Percentiles rank a stretch among this genome's conserved stretches.
Evolutionary conservation across 2,888 invertebrate species (phyloP).

Genomic region (Phyllotreta striolata): DNA sequence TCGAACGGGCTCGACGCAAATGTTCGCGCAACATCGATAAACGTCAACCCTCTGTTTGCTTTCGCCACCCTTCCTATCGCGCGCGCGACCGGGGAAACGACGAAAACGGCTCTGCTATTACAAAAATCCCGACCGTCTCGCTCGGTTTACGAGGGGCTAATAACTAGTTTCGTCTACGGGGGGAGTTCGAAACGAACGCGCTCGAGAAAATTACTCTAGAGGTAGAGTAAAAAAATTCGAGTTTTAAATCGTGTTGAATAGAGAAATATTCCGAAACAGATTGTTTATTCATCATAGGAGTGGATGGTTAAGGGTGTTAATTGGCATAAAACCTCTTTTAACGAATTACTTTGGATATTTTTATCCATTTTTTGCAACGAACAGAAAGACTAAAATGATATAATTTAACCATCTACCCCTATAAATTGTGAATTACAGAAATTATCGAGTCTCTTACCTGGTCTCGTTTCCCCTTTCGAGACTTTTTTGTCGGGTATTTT

Average conservation of each 20-base stretch:
- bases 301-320: no score
- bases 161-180: background rate
- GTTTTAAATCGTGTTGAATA: no score
- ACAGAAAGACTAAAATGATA: no score
- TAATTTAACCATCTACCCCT: background rate
- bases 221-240: no score
- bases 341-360: no score
- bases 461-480: slow-evolving; percentile 56
- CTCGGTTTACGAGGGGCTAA: background rate
- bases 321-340: no score
- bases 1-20: slow-evolving; percentile 7
- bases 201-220: no score
- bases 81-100: background rate
- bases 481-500: slow-evolving; percentile 65
- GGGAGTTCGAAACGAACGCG: background rate
- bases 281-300: no score
- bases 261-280: no score
- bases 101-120: slow-evolving; percentile 2
- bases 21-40: slow-evolving; percentile 27
- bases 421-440: background rate
- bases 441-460: slow-evolving; percentile 48
- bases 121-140: background rate
- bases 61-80: slow-evolving; percentile 5
- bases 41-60: slow-evolving; percentile 20
- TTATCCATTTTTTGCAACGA: no score